phyloP scores from a whole-genome alignment of 2,888 invertebrate species.

The Nomada ruficornis region DNA sequence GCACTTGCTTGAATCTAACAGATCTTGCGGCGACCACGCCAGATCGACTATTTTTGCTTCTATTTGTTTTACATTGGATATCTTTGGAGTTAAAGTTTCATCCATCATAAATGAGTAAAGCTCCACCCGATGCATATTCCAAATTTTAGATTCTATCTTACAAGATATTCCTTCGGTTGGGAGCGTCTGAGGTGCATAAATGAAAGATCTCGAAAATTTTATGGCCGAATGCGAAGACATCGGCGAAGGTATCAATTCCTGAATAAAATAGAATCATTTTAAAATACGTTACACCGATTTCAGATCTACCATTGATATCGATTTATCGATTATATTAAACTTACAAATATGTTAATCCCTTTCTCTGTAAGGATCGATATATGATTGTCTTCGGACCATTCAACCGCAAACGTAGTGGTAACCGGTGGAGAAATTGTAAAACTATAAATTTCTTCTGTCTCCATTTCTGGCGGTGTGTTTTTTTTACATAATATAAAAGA shows the following conservation, averaged over 20 bases:
- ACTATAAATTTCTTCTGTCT: slow-evolving; percentile 71
- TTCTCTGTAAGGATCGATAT: slow-evolving; percentile 80
- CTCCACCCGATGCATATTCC: slow-evolving; percentile 73
- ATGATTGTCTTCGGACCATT: slow-evolving; percentile 83
- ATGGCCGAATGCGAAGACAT: slow-evolving; percentile 70
- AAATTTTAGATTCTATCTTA: slow-evolving; percentile 65
- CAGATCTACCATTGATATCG: background rate
- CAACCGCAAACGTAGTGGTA: slow-evolving; percentile 72
- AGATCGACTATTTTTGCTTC: slow-evolving; percentile 71
- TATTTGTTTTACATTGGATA: slow-evolving; percentile 66
- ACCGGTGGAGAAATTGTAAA: slow-evolving; percentile 74
- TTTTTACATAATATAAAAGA: background rate
- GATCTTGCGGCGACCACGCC: slow-evolving; percentile 79
- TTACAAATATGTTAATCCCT: slow-evolving; percentile 82
- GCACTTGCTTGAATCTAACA: slow-evolving; percentile 75
- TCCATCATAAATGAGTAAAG: slow-evolving; percentile 77
- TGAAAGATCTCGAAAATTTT: slow-evolving; percentile 77
- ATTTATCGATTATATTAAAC: slow-evolving; percentile 56
- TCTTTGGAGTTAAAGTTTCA: slow-evolving; percentile 75
- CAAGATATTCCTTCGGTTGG: slow-evolving; percentile 69
- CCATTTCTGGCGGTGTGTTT: slow-evolving; percentile 35
- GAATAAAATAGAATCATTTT: slow-evolving; percentile 39
- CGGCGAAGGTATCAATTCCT: slow-evolving; percentile 80
- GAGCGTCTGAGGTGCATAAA: slow-evolving; percentile 74
- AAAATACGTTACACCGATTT: slow-evolving; percentile 22